Conservation (phyloP, 2,113 vertebrate species). For the Pterocles burchelli region DNA sequence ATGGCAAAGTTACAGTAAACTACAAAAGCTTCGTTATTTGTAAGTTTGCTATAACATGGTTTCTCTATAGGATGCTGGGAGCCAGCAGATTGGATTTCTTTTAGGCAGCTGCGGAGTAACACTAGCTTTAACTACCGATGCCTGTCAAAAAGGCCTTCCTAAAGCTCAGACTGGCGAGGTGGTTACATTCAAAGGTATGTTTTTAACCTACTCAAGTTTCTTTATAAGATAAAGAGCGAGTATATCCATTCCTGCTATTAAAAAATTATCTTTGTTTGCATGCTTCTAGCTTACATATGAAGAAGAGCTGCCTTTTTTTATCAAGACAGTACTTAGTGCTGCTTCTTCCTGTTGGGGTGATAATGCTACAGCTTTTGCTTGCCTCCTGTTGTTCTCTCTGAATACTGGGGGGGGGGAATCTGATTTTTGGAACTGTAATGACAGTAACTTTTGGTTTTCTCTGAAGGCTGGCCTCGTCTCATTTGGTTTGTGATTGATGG, state of each 20-base stretch:
- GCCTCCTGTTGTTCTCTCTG: neutral
- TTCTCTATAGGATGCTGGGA: slow-evolving; percentile 88
- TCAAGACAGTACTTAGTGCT: neutral
- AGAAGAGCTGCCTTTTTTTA: neutral
- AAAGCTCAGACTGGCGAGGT: slow-evolving; percentile 95
- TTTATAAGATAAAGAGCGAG: neutral
- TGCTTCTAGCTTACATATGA: neutral
- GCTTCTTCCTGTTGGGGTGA: neutral
- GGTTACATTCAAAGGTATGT: slow-evolving; percentile 91
- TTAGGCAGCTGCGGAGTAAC: slow-evolving; percentile 94
- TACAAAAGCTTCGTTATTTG: neutral
- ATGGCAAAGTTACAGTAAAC: neutral
- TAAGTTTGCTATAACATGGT: neutral
- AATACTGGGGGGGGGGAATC: neutral
- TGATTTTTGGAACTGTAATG: neutral
- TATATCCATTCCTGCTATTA: neutral
- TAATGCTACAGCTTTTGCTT: neutral
- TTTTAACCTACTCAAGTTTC: neutral
- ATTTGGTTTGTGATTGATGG: slow-evolving; percentile 96
- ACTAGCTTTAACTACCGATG: slow-evolving; percentile 92
- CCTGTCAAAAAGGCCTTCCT: slow-evolving; percentile 95
- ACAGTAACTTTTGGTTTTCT: neutral
- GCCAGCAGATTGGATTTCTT: slow-evolving; percentile 95
- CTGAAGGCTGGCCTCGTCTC: slow-evolving; percentile 90
- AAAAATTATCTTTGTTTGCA: neutral